Evolutionary conservation across 2,113 vertebrate genomes (phyloP), one percentile per base, ranked within the genome.

Genomic region (Calyptomena viridis): DNA sequence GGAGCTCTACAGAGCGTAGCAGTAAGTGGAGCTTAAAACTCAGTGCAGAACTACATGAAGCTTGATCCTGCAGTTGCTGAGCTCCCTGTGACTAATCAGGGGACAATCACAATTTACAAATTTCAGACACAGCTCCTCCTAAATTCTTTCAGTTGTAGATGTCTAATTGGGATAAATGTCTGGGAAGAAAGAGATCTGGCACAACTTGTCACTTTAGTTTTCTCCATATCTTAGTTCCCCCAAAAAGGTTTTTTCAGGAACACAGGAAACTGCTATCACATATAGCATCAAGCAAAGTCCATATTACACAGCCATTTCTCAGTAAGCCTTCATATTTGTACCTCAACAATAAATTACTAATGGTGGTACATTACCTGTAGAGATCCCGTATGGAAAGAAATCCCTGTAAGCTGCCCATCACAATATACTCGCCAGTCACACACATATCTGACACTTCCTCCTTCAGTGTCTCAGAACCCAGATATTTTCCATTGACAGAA

Each of bases 361-460:
- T 25, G 66, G n/a, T 58, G 52, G 59, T 28, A 67, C 62, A 8
- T 98, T 98, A 99, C 99, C 99, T 99, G 98, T 99, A 98, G 52
- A 99, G 98, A 91, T 99, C 98, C 73, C 99, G 97, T 97, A 99
- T 98, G 69, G 99, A 99, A 37, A 99, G 97, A 96, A 98, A 98
- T 50, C 99, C 99, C 95, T 99, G 99, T 72, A 99, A 98, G 40
- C 99, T 99, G 92, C 99, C 99, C 59, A 98, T 98, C 84, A 99
- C 97, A 0, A 99, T 97, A 47, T 98, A 97, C 92, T 99, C 99
- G 37, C 99, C 99, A 33, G 98, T 98, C 87, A 99, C 97, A 89
- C 99, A 99, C 96, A 99, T 98, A 58, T 99, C 99, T 9, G 99
- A 98, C 97, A 99, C 97, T 93, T 99, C 99, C 95, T 99, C 99